Base-by-base conservation (phyloP, 2,113 vertebrate species). In the Heteronetta atricapilla region DNA sequence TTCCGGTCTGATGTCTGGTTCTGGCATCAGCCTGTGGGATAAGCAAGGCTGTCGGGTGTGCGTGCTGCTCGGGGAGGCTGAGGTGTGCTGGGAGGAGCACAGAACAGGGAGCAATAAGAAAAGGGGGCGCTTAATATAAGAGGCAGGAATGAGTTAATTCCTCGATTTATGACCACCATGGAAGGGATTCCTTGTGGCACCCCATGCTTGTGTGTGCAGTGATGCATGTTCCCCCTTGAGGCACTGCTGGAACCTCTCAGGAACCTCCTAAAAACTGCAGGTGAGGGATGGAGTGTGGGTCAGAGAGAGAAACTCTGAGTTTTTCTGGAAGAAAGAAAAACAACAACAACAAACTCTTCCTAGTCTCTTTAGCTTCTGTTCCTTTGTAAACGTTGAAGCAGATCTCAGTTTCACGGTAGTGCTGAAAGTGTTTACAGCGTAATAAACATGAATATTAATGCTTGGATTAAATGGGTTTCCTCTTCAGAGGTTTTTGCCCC, bases 111-210 rank as follows among this genome's bases (percentile, higher is more conserved):
- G 4, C 0, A 8, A 38, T 7, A 17, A 29, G 46, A 10, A 26
- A 11, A 13, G 5, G 2, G 25, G 5, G 2, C 15, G 19, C 12
- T 34, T 3, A 42, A 20, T 0, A 8, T 3, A 0, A 10, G 58
- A 5, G 48, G 62, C 25, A 10, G 2, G 31, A 17, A 1, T 11
- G 9, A 36, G 67, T 4, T 55, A 29, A 15, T 16, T 48, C 34
- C 38, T 23, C 2, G 1, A 36, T 29, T 56, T 29, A 15, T 56
- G 53, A 18, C 29, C 53, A 17, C 52, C 28, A 15, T 15, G 52
- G 26, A 28, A 16, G 52, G 52, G 52, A 29, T 55, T 55, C 26
- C 8, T 29, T 14, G 8, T 52, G 26, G 52, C 52, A 55, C 52
- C 52, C 23, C 23, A 26, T 13, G 50, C 23, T 52, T 13, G 23